Percentiles rank a stretch among this genome's conserved stretches.
Evolutionary conservation across 2,888 invertebrate genomes (phyloP).

Genomic region (Drosophila kuntzei): DNA sequence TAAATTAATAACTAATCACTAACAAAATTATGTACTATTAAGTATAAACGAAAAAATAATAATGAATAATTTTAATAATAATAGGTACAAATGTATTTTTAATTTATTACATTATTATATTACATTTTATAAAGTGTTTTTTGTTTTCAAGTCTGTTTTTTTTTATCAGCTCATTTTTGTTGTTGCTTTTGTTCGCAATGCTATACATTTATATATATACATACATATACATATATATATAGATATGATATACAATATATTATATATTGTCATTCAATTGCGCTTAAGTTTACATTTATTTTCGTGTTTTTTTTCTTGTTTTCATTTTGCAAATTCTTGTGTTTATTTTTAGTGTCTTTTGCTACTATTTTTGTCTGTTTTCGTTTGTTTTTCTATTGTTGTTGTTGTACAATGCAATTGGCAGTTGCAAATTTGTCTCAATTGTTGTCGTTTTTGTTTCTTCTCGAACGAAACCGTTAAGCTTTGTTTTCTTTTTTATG

Average conservation of each 20-base stretch:
- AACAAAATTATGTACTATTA: constrained; percentile 44
- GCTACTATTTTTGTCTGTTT: constrained; percentile 34
- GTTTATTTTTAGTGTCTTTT: constrained; percentile 55
- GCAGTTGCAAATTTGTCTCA: constrained; percentile 61
- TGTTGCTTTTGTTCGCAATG: constrained; percentile 27
- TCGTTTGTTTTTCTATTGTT: constrained; percentile 20
- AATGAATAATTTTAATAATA: constrained; percentile 5
- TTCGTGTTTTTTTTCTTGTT: constrained; percentile 7
- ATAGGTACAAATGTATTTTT: constrained; percentile 43
- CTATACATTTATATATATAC: constrained; percentile 35
- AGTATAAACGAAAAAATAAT: constrained; percentile 10
- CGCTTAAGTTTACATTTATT: constrained; percentile 40
- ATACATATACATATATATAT: constrained; percentile 18
- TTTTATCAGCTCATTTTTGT: constrained; percentile 46
- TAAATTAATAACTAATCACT: constrained; percentile 47
- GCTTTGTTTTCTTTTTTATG: constrained; percentile 35
- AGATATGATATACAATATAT: constrained; percentile 24
- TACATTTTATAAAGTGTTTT: constrained; percentile 43
- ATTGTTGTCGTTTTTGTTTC: constrained; percentile 13
- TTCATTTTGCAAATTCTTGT: constrained; percentile 43
- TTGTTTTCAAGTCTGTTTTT: constrained; percentile 66
- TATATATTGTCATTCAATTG: constrained; percentile 59
- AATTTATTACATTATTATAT: constrained; percentile 12
- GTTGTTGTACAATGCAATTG: constrained; percentile 69
- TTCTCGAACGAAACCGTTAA: constrained; percentile 37